phyloP scores from a whole-genome alignment of 2,113 vertebrate species.

The Pseudorectes ferrugineus region DNA sequence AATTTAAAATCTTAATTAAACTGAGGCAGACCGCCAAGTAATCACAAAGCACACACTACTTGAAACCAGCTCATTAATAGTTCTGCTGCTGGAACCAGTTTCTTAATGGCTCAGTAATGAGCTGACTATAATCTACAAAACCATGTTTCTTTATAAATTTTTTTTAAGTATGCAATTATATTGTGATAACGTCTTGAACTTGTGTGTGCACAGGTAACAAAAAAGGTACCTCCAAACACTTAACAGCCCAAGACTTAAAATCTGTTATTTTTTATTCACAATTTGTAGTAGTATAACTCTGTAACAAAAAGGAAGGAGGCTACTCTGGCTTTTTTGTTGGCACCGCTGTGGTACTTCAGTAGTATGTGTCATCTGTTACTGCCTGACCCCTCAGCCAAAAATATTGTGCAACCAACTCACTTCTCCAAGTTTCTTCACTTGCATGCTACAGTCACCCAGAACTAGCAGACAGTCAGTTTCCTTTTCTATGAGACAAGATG shows the following conservation, averaged over 20 bases:
- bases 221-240: not conserved
- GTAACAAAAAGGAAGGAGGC: not conserved
- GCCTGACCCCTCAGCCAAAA: not conserved
- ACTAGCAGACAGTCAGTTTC: not conserved
- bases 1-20: slow-evolving; percentile 23
- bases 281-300: not conserved
- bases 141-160: not conserved
- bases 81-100: not conserved
- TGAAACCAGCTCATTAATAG: not conserved
- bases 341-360: not conserved
- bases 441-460: not conserved
- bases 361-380: not conserved
- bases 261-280: not conserved
- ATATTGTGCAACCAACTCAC: not conserved
- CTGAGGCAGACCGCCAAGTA: not conserved
- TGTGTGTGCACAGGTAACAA: not conserved
- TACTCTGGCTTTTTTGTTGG: not conserved
- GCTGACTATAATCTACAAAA: not conserved
- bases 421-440: not conserved
- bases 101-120: not conserved
- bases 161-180: not conserved
- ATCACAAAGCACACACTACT: not conserved
- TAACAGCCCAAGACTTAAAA: not conserved
- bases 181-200: not conserved
- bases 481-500: not conserved